phyloP scores from a whole-genome alignment of 2,888 invertebrate species.

The Ditylenchus weischeri region DNA sequence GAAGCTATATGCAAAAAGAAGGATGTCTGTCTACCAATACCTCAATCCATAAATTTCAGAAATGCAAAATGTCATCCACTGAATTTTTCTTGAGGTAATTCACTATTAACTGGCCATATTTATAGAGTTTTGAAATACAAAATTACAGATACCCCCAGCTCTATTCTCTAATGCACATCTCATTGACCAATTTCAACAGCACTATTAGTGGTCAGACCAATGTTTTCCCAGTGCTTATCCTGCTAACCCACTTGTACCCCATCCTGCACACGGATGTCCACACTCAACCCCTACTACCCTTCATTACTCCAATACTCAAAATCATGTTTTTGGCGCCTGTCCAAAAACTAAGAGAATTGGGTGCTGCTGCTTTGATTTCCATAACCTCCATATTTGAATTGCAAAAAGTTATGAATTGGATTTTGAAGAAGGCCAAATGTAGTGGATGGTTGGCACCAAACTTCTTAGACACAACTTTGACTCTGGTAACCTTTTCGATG shows the following conservation, averaged over 20 bases:
- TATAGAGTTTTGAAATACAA: background rate
- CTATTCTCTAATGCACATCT: conserved; percentile 1
- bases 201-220: background rate
- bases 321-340: conserved; percentile 17
- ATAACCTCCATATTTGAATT: conserved; percentile 38
- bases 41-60: conserved; percentile 3
- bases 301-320: conserved; percentile 11
- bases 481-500: conserved; percentile 7
- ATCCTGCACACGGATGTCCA: conserved; percentile 16
- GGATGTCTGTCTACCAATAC: no score
- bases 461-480: conserved; percentile 7
- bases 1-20: no score
- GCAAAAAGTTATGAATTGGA: conserved; percentile 1
- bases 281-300: conserved; percentile 6
- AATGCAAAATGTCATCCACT: conserved; percentile 40
- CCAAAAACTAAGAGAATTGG: conserved; percentile 42
- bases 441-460: background rate
- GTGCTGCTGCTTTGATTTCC: conserved; percentile 42
- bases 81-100: conserved; percentile 47
- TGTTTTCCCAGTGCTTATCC: conserved; percentile 39
- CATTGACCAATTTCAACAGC: background rate
- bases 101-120: conserved; percentile 12
- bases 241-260: conserved; percentile 42
- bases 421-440: background rate
- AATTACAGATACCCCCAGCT: conserved; percentile 13